Percentiles rank a stretch among this genome's conserved stretches.
Conservation (phyloP, 2,113 vertebrate genomes). For the Columba janthina region DNA sequence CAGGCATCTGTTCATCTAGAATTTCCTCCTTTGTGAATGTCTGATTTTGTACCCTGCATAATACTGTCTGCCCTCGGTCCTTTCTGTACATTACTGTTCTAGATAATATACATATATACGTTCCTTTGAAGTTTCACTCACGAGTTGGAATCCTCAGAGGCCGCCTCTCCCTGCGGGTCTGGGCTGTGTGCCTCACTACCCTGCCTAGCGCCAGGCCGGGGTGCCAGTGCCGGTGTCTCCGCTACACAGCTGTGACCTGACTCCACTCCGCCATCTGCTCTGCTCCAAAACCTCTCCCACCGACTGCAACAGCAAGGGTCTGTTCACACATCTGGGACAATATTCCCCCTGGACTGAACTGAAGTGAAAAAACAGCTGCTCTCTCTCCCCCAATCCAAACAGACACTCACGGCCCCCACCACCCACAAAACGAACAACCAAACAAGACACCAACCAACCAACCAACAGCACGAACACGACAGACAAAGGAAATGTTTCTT, state of each 20-base stretch:
- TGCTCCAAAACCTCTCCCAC: conserved; percentile 66
- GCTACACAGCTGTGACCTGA: conserved; percentile 60
- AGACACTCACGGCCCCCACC: not conserved
- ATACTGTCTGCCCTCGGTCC: not conserved
- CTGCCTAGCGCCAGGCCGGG: conserved; percentile 66
- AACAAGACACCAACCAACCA: too few relatives aligned
- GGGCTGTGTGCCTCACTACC: conserved; percentile 65
- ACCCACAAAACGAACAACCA: too few relatives aligned
- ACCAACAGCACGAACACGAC: not conserved
- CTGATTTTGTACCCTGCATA: not conserved
- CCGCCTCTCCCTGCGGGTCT: conserved; percentile 47
- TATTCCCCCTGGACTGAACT: not conserved
- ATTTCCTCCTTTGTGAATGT: not conserved
- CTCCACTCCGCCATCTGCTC: conserved; percentile 58
- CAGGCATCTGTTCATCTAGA: not conserved
- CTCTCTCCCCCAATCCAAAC: not conserved
- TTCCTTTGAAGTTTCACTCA: conserved; percentile 55
- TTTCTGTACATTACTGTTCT: not conserved
- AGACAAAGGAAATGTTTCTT: not conserved
- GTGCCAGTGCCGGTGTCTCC: conserved; percentile 52
- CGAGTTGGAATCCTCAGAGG: conserved; percentile 42
- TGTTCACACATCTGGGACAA: conserved; percentile 26
- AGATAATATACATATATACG: not conserved
- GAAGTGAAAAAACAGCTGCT: not conserved
- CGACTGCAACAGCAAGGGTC: conserved; percentile 64